Conservation (phyloP, 2,113 vertebrate genomes). For the Lampris incognitus region DNA sequence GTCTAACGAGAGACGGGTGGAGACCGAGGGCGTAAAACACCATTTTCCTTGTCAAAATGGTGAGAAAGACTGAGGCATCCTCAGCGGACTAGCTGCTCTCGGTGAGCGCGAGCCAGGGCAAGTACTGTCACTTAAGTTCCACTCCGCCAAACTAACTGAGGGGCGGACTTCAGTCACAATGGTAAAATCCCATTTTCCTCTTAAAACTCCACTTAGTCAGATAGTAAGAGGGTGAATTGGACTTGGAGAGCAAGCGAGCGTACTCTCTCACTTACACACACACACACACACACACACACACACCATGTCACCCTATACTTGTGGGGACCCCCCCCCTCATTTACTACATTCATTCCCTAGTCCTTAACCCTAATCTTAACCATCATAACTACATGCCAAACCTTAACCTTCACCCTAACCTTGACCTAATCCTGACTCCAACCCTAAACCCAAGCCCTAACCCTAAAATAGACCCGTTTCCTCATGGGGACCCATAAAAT, state of each 20-base stretch:
- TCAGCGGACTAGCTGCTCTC: slow-evolving; percentile 18
- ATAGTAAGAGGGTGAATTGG: slow-evolving; percentile 27
- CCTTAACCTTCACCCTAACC: too few species aligned
- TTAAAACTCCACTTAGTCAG: slow-evolving; percentile 26
- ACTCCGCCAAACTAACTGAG: slow-evolving; percentile 61
- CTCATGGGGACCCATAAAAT: too few species aligned
- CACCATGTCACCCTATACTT: too few species aligned
- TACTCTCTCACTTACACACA: neutral
- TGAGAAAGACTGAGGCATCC: slow-evolving; percentile 39
- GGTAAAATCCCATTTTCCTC: slow-evolving; percentile 37
- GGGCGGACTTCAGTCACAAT: slow-evolving; percentile 50
- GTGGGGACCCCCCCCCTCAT: too few species aligned
- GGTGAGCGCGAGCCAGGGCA: slow-evolving; percentile 37
- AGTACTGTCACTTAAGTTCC: slow-evolving; percentile 62
- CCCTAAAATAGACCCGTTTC: too few species aligned
- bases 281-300: too few species aligned
- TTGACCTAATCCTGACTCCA: too few species aligned
- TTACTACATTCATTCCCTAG: too few species aligned
- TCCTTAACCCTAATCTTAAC: too few species aligned
- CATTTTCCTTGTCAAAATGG: slow-evolving; percentile 14
- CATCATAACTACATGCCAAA: too few species aligned
- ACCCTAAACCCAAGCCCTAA: too few species aligned
- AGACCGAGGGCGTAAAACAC: neutral
- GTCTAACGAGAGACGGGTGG: slow-evolving; percentile 2
- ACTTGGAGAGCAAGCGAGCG: slow-evolving; percentile 8